Conservation (phyloP, 1,140 invertebrate genomes). For the Prorops nasuta region DNA sequence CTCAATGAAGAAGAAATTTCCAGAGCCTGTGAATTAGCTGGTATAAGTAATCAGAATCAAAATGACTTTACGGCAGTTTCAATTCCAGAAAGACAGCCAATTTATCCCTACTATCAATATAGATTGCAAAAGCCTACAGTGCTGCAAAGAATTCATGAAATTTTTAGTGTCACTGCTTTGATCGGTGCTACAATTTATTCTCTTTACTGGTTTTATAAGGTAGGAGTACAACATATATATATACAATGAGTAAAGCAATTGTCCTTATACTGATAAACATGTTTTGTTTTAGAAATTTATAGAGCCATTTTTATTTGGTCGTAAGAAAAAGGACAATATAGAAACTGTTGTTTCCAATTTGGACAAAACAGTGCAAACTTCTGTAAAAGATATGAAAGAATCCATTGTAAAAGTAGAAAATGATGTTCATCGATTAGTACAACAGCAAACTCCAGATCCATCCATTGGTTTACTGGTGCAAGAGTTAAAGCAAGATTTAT, state of each 20-base stretch:
- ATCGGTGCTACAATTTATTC: conserved; percentile 71
- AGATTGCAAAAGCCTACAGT: conserved; percentile 49
- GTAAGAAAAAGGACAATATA: conserved; percentile 61
- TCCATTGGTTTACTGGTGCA: conserved; percentile 63
- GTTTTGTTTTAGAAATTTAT: conserved; percentile 63
- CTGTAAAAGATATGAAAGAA: conserved; percentile 62
- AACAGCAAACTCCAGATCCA: conserved; percentile 54
- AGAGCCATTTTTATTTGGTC: conserved; percentile 63
- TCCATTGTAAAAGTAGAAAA: conserved; percentile 60
- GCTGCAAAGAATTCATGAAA: conserved; percentile 64
- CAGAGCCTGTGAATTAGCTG: conserved; percentile 65
- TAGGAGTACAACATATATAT: conserved; percentile 36
- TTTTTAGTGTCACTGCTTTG: conserved; percentile 66
- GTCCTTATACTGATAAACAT: background rate
- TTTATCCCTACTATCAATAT: conserved; percentile 37
- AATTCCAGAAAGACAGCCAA: conserved; percentile 40
- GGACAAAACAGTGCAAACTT: conserved; percentile 64
- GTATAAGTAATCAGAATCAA: conserved; percentile 40
- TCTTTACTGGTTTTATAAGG: conserved; percentile 74
- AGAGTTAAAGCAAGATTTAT: conserved; percentile 71
- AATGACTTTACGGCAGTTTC: conserved; percentile 40
- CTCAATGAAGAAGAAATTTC: conserved; percentile 76
- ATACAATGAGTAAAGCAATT: conserved; percentile 13
- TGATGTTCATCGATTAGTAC: conserved; percentile 59
- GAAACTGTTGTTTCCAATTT: conserved; percentile 66